A percentile compares a stretch with the other conserved stretches of the same genome.
Evolutionary conservation across 2,113 vertebrate species (phyloP).

Genomic region (Callithrix jacchus): DNA sequence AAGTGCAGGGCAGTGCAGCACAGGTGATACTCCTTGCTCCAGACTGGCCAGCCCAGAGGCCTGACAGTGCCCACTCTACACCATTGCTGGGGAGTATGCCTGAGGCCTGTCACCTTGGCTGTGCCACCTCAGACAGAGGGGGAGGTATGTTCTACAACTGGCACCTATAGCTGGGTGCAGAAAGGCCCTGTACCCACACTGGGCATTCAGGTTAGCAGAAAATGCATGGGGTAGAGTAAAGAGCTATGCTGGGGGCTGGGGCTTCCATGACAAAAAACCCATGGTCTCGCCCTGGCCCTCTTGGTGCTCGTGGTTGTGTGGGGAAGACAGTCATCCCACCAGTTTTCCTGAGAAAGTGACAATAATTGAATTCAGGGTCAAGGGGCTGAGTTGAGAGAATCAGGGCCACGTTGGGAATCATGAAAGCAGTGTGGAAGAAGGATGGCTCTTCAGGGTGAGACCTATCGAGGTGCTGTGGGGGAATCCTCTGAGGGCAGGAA

Average conservation of each 20-base stretch:
- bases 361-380: too few relatives aligned
- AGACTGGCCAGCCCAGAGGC: background rate
- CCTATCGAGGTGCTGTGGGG: accelerated
- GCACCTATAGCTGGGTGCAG: background rate
- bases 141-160: background rate
- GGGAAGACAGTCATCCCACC: background rate
- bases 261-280: background rate
- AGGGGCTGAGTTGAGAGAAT: background rate
- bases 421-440: background rate
- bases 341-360: background rate
- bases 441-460: background rate
- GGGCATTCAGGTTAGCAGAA: background rate
- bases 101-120: background rate
- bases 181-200: background rate
- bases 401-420: background rate
- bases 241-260: background rate
- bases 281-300: background rate
- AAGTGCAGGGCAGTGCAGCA: background rate
- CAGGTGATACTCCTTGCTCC: background rate
- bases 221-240: background rate
- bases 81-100: background rate
- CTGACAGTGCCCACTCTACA: background rate
- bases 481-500: background rate
- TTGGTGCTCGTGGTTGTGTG: background rate
- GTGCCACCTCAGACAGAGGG: background rate